Percentiles rank a stretch among this genome's conserved stretches.
Conservation (phyloP, 2,888 invertebrate species). For the Dynastes tityus region DNA sequence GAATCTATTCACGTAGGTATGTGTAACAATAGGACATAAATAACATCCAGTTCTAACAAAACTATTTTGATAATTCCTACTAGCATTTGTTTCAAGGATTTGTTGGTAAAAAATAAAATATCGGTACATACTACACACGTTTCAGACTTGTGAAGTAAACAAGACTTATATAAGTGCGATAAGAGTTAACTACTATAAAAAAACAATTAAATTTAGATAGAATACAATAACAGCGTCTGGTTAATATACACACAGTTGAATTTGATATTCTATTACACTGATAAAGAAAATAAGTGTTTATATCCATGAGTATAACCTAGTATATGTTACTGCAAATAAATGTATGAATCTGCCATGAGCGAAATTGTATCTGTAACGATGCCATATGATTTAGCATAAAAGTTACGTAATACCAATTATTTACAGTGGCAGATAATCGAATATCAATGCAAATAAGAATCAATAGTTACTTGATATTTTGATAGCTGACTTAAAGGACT, state of each 20-base stretch:
- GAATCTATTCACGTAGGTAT: neutral
- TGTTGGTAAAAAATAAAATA: conserved; percentile 23
- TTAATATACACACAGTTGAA: conserved; percentile 22
- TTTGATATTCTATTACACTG: conserved; percentile 26
- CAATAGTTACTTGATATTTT: too few relatives aligned
- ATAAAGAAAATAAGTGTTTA: conserved; percentile 22
- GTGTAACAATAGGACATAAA: neutral
- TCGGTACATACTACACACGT: conserved; percentile 9
- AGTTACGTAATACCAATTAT: neutral
- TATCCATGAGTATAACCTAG: neutral
- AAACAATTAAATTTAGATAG: conserved; percentile 37
- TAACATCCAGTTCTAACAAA: neutral
- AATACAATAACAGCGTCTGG: conserved; percentile 26
- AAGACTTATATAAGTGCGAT: conserved; percentile 29
- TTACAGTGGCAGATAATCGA: neutral
- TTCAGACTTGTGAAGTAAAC: conserved; percentile 34
- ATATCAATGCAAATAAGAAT: neutral
- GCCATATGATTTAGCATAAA: neutral
- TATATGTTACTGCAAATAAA: neutral
- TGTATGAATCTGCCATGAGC: neutral
- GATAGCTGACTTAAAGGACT: too few relatives aligned
- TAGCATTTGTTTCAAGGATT: conserved; percentile 5
- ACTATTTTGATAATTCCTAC: conserved; percentile 15
- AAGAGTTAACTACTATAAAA: conserved; percentile 14
- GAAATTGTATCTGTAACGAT: neutral